A percentile compares a stretch with the other conserved stretches of the same genome.
Conservation (phyloP, 2,113 vertebrate genomes). For the Addax nasomaculatus region DNA sequence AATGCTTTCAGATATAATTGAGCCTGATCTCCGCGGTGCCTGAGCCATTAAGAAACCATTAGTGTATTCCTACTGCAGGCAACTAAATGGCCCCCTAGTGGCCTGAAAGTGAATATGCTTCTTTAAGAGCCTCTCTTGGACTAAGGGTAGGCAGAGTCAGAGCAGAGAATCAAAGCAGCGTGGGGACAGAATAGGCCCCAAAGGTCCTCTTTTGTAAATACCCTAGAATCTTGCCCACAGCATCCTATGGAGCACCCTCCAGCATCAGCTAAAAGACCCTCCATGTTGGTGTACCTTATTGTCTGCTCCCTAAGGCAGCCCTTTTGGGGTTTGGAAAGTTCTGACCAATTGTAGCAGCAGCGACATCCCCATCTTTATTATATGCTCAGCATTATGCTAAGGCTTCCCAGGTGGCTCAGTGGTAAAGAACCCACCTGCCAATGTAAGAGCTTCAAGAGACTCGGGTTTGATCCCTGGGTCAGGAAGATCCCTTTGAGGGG, state of each 20-base stretch:
- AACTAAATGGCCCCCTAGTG: slow-evolving; percentile 73
- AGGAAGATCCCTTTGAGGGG: neutral
- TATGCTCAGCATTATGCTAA: neutral
- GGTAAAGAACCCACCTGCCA: neutral
- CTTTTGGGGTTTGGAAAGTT: neutral
- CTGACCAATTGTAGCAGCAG: neutral
- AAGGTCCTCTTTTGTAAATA: slow-evolving; percentile 31
- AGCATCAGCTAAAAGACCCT: neutral
- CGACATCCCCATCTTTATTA: neutral
- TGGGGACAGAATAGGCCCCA: neutral
- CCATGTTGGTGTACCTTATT: neutral
- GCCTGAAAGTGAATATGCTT: slow-evolving; percentile 57
- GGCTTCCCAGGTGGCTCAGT: neutral
- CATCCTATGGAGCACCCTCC: neutral
- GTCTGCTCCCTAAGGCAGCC: neutral
- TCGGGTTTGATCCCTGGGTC: neutral
- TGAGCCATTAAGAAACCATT: slow-evolving; percentile 74
- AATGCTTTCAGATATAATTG: slow-evolving; percentile 74
- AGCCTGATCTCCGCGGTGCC: slow-evolving; percentile 65
- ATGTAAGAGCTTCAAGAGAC: neutral
- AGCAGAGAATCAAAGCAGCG: neutral
- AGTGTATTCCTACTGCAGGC: slow-evolving; percentile 48
- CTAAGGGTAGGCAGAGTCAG: neutral
- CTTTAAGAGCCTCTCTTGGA: slow-evolving; percentile 44
- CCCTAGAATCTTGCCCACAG: neutral